Evolutionary conservation across 2,113 vertebrate species (phyloP).

Genomic region (Clupea harengus): DNA sequence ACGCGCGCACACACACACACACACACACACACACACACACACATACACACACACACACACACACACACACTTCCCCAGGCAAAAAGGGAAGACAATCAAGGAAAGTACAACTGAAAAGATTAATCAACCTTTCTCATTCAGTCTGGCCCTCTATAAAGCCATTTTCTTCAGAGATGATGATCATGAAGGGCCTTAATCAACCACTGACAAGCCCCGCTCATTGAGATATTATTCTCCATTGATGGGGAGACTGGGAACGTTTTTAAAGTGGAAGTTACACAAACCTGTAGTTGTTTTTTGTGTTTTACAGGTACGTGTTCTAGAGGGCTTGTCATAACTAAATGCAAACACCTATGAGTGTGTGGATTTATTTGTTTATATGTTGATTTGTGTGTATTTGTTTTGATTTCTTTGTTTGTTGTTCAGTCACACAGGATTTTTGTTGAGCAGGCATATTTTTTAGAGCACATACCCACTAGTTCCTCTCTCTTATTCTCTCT

Average conservation of each 20-base stretch:
- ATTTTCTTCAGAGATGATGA: not conserved
- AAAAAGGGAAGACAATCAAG: slow-evolving; percentile 10
- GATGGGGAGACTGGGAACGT: not conserved
- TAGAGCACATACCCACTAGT: not conserved
- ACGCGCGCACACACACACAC: not conserved
- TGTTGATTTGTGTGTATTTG: not conserved
- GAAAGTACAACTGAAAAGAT: not conserved
- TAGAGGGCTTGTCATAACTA: not conserved
- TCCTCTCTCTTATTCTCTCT: not conserved
- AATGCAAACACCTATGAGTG: not conserved
- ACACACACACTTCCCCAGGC: not conserved
- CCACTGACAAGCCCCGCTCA: not conserved
- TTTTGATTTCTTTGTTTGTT: not conserved
- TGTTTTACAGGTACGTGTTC: not conserved
- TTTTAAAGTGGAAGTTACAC: not conserved
- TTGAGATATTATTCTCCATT: not conserved
- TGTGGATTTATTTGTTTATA: not conserved
- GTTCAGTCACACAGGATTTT: not conserved
- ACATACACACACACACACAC: not conserved
- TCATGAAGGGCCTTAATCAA: not conserved
- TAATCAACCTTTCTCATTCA: not conserved
- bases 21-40: not conserved
- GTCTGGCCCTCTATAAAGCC: not conserved
- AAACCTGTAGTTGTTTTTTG: not conserved
- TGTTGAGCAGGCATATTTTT: slow-evolving; percentile 16